Conservation (phyloP, 2,797 vertebrate genomes). For the Thalassophryne amazonica region DNA sequence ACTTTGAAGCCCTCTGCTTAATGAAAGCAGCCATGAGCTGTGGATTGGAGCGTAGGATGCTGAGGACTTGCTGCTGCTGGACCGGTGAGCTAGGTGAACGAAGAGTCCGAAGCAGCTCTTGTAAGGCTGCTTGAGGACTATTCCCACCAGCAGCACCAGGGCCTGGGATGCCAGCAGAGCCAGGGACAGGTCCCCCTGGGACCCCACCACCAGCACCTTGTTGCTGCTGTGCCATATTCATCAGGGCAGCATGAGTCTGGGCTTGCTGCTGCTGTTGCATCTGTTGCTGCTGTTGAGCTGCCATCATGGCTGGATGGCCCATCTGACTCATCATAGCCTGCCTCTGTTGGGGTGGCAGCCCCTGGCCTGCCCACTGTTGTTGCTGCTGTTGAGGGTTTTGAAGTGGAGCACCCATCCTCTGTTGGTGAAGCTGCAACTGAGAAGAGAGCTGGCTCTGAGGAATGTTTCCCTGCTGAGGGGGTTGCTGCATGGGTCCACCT, state of each 20-base stretch:
- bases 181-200: slow-evolving; percentile 38
- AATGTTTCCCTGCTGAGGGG: slow-evolving; percentile 79
- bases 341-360: slow-evolving; percentile 78
- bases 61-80: slow-evolving; percentile 97
- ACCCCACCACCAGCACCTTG: slow-evolving; percentile 57
- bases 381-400: slow-evolving; percentile 87
- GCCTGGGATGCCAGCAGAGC: slow-evolving; percentile 69
- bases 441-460: slow-evolving; percentile 83
- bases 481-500: slow-evolving; percentile 85
- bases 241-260: slow-evolving; percentile 58
- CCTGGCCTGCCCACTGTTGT: slow-evolving; percentile 85
- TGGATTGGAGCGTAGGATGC: slow-evolving; percentile 92
- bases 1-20: slow-evolving; percentile 93
- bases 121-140: slow-evolving; percentile 91
- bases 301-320: slow-evolving; percentile 78
- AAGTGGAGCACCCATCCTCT: slow-evolving; percentile 75
- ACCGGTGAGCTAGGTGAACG: slow-evolving; percentile 93
- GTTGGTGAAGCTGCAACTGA: slow-evolving; percentile 88
- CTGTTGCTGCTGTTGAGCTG: slow-evolving; percentile 68
- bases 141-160: slow-evolving; percentile 47
- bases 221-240: slow-evolving; percentile 66
- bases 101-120: slow-evolving; percentile 90
- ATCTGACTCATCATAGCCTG: slow-evolving; percentile 76
- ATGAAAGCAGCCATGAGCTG: slow-evolving; percentile 96
- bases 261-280: slow-evolving; percentile 76